Evolutionary conservation across 1,140 invertebrate species (phyloP).

Genomic region (Drosophila ironensis): DNA sequence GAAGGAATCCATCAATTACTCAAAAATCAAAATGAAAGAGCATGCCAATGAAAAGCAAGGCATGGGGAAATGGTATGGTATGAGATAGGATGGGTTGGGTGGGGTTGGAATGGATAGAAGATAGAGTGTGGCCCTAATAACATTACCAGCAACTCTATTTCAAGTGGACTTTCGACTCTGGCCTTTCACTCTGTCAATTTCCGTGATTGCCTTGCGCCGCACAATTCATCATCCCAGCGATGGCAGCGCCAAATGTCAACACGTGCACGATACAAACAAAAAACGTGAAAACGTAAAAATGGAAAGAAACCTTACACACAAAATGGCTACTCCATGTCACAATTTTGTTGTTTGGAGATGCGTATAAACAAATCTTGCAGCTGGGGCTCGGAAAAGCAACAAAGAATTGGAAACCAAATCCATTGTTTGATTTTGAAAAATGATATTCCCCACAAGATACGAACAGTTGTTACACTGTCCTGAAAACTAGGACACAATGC

Average conservation of each 20-base stretch:
- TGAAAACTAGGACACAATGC: no score
- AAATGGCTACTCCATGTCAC: conserved; percentile 4
- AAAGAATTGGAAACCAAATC: conserved; percentile 14
- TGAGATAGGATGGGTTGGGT: not conserved
- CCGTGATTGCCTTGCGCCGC: conserved; percentile 52
- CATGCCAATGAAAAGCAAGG: conserved; percentile 4
- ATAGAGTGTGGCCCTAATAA: conserved; percentile 39
- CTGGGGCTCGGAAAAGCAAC: conserved; percentile 15
- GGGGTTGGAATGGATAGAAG: not conserved
- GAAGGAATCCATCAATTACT: conserved; percentile 50
- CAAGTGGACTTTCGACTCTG: conserved; percentile 36
- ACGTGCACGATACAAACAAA: conserved; percentile 49
- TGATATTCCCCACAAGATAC: conserved; percentile 22
- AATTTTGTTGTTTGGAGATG: conserved; percentile 36
- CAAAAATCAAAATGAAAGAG: conserved; percentile 58
- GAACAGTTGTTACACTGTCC: not conserved
- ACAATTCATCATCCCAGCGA: conserved; percentile 49
- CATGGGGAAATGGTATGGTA: no score
- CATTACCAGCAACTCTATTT: conserved; percentile 54
- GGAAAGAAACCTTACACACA: conserved; percentile 8
- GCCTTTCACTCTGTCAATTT: conserved; percentile 42
- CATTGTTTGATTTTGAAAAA: conserved; percentile 52
- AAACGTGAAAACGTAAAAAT: not conserved
- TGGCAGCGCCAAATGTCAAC: conserved; percentile 53
- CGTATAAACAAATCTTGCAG: conserved; percentile 49